Evolutionary conservation across 1,140 invertebrate genomes (phyloP).

Genomic region (Pseudachorutes palmiensis): DNA sequence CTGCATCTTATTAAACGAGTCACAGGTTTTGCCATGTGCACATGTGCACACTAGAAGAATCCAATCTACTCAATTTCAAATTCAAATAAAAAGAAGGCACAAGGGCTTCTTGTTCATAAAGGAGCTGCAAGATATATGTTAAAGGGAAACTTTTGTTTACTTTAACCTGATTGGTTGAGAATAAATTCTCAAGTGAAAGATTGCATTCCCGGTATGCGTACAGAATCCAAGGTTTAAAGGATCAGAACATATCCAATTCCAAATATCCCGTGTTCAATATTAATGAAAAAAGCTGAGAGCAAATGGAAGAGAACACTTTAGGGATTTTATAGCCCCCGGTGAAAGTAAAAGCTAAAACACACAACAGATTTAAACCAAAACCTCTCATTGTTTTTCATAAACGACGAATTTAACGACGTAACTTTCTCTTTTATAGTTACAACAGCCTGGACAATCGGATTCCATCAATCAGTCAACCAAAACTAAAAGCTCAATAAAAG

Average conservation of each 20-base stretch:
- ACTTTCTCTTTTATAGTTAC: background rate
- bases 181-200: background rate
- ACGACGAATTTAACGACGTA: background rate
- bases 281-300: background rate
- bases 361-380: background rate
- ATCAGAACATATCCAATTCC: background rate
- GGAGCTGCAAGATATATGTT: background rate
- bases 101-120: background rate
- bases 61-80: background rate
- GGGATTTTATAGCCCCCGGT: constrained; percentile 1
- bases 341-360: background rate
- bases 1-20: too few relatives aligned
- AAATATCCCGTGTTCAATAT: background rate
- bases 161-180: background rate
- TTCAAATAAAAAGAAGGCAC: background rate
- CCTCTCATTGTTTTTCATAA: background rate
- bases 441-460: constrained; percentile 14
- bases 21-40: too few relatives aligned
- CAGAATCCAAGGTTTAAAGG: background rate
- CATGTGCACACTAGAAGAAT: too few relatives aligned
- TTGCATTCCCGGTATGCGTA: background rate
- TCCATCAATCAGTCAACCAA: constrained; percentile 18
- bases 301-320: background rate
- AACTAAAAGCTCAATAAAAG: constrained; percentile 26
- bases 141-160: background rate